Evolutionary conservation across 2,797 vertebrate species (phyloP), one percentile per base, ranked within the genome.

Genomic region (Meriones psammophilus): DNA sequence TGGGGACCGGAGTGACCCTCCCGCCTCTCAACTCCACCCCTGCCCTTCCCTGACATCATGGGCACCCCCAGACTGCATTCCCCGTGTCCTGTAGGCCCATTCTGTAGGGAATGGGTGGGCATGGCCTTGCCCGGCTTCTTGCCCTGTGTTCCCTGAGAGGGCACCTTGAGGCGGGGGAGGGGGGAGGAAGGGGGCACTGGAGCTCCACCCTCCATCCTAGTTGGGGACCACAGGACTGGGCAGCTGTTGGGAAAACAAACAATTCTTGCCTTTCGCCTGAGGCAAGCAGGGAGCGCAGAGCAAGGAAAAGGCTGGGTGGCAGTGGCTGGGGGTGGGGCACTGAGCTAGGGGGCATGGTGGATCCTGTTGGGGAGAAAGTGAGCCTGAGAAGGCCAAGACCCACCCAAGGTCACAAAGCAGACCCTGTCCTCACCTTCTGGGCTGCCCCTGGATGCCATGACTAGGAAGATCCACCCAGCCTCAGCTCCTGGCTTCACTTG

Each of bases 171-270:
- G 28, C 9, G 8, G 30, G 54, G 60, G 42, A 5, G 42, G 42
- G 42, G 42, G 42, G 42, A 39, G 42, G 42, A 42, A 42, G 42
- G 42, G 68, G 56, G 56, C 33, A 20, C 42, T 76, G 26, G n/a
- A 22, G 33, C 33, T n/a, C 76, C 28, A 3, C 46, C 90, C 39
- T 68, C 64, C 64, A 5, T 10, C 79, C 69, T 69, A 13, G 69
- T 9, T 2, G 39, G 69, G 91, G 71, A 60, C 88, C 20, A 1
- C 79, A 66, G 58, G 81, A 62, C 76, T 78, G 73, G 50, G 76
- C 30, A 46, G 81, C 83, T 97, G 95, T 96, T 97, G 90, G 84
- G 87, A 94, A 94, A 96, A 97, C 89, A 98, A 97, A 96, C 92
- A 89, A 22, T 26, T 36, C 83, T 66, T 73, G 60, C 62, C 81